Evolutionary conservation across 2,797 vertebrate genomes (phyloP).

Genomic region (Cygnus olor): DNA sequence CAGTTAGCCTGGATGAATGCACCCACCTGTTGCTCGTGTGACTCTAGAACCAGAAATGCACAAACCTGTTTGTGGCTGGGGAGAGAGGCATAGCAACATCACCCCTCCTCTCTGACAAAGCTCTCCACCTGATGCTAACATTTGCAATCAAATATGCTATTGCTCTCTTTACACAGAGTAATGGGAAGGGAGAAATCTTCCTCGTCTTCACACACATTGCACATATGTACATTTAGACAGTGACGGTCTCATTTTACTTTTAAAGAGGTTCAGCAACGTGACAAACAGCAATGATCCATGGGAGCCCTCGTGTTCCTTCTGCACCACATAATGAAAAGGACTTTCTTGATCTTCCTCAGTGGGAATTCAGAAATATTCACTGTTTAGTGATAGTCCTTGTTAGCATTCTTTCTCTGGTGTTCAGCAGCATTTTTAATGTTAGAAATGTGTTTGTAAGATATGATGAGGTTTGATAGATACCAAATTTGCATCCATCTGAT

Average conservation of each 20-base stretch:
- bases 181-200: fast-evolving
- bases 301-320: not conserved
- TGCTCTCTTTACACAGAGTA: not conserved
- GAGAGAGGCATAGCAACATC: not conserved
- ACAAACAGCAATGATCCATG: not conserved
- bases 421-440: not conserved
- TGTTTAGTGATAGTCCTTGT: not conserved
- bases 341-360: not conserved
- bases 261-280: not conserved
- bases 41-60: not conserved
- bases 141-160: not conserved
- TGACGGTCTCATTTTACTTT: not conserved
- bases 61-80: not conserved
- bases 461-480: not conserved
- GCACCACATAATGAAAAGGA: not conserved
- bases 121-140: not conserved
- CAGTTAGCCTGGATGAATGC: fast-evolving
- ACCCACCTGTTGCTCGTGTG: not conserved
- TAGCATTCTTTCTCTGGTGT: not conserved
- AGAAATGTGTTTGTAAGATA: not conserved
- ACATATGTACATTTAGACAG: not conserved
- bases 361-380: not conserved
- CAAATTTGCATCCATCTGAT: not conserved
- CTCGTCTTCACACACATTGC: not conserved
- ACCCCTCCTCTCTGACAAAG: not conserved